phyloP scores from a whole-genome alignment of 1,140 invertebrate species.

The Phymorhynchus buccinoides region DNA sequence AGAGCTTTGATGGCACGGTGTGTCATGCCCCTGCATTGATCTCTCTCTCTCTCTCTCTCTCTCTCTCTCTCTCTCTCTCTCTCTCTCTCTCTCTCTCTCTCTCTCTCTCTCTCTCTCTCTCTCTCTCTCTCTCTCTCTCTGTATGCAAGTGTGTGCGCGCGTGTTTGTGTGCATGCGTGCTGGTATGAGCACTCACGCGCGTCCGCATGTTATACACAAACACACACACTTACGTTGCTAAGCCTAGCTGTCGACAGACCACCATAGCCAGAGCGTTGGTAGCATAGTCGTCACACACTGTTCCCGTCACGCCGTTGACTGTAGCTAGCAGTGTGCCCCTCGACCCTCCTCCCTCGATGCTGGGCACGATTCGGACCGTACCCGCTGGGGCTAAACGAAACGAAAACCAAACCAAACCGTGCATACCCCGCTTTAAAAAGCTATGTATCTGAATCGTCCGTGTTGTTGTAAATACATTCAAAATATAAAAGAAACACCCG shows the following conservation, averaged over 20 bases:
- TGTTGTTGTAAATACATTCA: no score
- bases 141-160: no score
- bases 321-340: slow-evolving; percentile 81
- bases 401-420: no score
- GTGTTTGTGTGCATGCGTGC: no score
- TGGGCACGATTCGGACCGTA: slow-evolving; percentile 27
- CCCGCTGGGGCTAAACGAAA: slow-evolving; percentile 35
- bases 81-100: neutral
- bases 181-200: no score
- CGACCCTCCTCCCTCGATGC: slow-evolving; percentile 33
- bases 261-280: slow-evolving; percentile 80
- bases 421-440: no score
- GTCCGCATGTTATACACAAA: neutral
- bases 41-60: slow-evolving; percentile 3
- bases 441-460: no score
- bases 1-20: no score
- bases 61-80: neutral
- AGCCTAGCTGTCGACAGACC: slow-evolving; percentile 79
- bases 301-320: slow-evolving; percentile 81
- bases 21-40: no score
- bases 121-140: neutral
- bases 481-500: no score
- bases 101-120: neutral
- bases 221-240: slow-evolving; percentile 36
- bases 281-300: slow-evolving; percentile 85